Percentiles rank a stretch among this genome's conserved stretches.
These are phyloP conservation scores for Brachypterus glaber DNA, from an alignment of 2,888 invertebrate species.

Conservation along the genomic window DNA sequence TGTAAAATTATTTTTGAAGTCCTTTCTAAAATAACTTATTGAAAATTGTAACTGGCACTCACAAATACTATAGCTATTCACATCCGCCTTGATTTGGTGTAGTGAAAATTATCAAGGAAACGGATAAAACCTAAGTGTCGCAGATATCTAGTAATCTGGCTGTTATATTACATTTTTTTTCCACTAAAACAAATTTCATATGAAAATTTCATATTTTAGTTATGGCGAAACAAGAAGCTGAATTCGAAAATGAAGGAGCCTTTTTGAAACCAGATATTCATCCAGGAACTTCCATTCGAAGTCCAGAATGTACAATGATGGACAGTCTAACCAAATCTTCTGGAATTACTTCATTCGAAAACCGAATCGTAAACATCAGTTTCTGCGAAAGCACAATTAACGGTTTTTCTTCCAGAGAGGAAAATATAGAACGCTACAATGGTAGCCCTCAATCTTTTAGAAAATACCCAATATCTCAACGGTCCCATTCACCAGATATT, in stretches of 20 bases:
- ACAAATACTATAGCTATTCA: too few species aligned
- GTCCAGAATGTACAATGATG: conserved; percentile 20
- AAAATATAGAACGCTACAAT: conserved; percentile 40
- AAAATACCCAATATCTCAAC: conserved; percentile 15
- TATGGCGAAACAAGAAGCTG: conserved; percentile 54
- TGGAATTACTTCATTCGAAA: conserved; percentile 31
- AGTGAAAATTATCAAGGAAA: too few species aligned
- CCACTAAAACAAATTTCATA: too few species aligned
- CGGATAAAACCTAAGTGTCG: too few species aligned
- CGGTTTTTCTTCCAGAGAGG: conserved; percentile 12
- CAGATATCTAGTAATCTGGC: too few species aligned
- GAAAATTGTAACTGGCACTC: too few species aligned
- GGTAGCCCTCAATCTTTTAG: conserved; percentile 38
- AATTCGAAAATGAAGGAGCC: conserved; percentile 53
- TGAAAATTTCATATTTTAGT: conserved; percentile 43
- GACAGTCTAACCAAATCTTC: conserved; percentile 25
- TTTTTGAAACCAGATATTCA: conserved; percentile 20
- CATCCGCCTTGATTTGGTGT: too few species aligned
- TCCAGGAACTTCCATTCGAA: conserved; percentile 15
- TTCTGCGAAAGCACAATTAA: conserved; percentile 21
- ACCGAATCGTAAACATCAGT: conserved; percentile 31
- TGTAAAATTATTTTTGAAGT: too few species aligned
- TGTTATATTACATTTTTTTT: too few species aligned
- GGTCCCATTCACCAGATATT: conserved; percentile 36
- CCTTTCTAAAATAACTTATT: too few species aligned